A percentile compares a stretch with the other conserved stretches of the same genome.
phyloP scores from a whole-genome alignment of 2,888 invertebrate species.

The Eulithis testata region DNA sequence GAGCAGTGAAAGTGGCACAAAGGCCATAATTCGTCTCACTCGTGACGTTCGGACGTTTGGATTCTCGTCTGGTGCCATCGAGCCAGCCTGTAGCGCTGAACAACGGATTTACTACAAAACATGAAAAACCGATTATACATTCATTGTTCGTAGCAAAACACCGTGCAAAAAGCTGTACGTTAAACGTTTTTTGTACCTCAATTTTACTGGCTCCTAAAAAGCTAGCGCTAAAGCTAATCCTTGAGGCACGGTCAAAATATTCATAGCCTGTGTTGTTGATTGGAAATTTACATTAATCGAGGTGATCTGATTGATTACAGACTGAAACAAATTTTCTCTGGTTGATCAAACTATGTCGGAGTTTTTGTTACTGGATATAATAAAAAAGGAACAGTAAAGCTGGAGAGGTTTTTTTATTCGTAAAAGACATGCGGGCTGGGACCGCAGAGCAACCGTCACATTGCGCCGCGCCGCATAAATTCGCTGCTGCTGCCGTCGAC shows the following conservation, averaged over 20 bases:
- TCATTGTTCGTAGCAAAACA: slow-evolving; percentile 69
- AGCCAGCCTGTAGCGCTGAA: slow-evolving; percentile 52
- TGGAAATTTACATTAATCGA: slow-evolving; percentile 36
- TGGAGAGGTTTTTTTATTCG: slow-evolving; percentile 41
- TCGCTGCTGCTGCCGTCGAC: slow-evolving; percentile 43
- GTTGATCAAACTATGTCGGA: neutral
- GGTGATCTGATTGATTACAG: slow-evolving; percentile 28
- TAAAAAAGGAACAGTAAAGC: slow-evolving; percentile 9
- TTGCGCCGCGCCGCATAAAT: slow-evolving; percentile 66
- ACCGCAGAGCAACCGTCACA: slow-evolving; percentile 61
- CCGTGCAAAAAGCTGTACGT: slow-evolving; percentile 61
- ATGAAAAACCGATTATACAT: slow-evolving; percentile 77
- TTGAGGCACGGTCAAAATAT: slow-evolving; percentile 48
- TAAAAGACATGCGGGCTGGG: slow-evolving; percentile 41
- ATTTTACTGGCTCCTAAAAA: slow-evolving; percentile 74
- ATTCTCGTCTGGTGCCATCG: slow-evolving; percentile 60
- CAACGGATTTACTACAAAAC: slow-evolving; percentile 70
- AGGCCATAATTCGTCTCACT: slow-evolving; percentile 78
- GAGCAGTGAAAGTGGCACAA: slow-evolving; percentile 75
- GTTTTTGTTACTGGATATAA: too few relatives aligned
- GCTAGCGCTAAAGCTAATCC: slow-evolving; percentile 62
- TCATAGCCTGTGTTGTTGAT: slow-evolving; percentile 44
- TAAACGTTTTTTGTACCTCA: slow-evolving; percentile 65
- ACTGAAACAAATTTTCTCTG: slow-evolving; percentile 24
- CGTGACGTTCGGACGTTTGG: slow-evolving; percentile 65